Evolutionary conservation across 2,888 invertebrate species (phyloP), one percentile per base, ranked within the genome.

Genomic region (Callinectes sapidus): DNA sequence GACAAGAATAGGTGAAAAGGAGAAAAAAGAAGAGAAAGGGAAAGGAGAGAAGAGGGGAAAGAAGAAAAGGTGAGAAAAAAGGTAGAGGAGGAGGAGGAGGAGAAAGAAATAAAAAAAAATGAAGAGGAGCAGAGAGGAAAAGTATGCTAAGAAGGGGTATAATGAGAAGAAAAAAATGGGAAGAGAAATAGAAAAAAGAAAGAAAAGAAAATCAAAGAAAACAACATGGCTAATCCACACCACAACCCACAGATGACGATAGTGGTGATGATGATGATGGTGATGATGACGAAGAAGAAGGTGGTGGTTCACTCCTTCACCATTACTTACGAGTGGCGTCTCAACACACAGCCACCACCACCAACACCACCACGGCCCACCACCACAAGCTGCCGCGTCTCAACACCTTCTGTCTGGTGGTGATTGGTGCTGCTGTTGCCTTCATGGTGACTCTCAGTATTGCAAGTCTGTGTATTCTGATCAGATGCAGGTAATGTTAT

Each of bases 371-470:
- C 71, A 28, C 2, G 71, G 71, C 5, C 10, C 71, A 23, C 13
- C 71, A 23, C 13, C 71, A 77, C 28, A n/a, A 77, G 28, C 28
- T 28, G 28, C 71, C 28, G 2, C 71, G 23, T 23, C 35, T 66
- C 35, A 66, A 66, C 66, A 89, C 89, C 8, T 0, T 89, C 91
- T 91, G 48, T 32, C 42, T 90, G 90, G 77, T 32, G 28, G 48
- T 77, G 28, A 81, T 90, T 42, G 81, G 54, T 77, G 90, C 54
- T 77, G 81, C 90, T 16, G 2, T 90, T 0, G 54, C 48, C 28
- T 77, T 90, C 28, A 90, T 90, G 77, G 77, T 81, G 28, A 32
- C 81, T 18, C 42, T 90, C 28, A 90, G 90, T 48, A 71, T 54
- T 90, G 81, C 90, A 5, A 77, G 81, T 3, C 23, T 81, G 23